Conservation (phyloP, 1,140 invertebrate species). For the Cotesia glomerata region DNA sequence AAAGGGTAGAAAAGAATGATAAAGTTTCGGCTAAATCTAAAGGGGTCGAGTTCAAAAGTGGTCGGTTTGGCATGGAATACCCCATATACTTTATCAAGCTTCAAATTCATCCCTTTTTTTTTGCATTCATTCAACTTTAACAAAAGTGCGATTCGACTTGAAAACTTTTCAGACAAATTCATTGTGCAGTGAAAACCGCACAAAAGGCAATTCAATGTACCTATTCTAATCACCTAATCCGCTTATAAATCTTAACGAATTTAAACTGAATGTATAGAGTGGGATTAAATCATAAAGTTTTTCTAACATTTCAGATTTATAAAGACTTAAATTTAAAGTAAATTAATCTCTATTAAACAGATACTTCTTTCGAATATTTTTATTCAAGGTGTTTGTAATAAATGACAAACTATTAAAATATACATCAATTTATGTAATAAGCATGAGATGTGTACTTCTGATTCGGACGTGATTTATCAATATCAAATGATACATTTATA, state of each 20-base stretch:
- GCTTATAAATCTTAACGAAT: conserved; percentile 31
- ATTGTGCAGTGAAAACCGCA: conserved; percentile 1
- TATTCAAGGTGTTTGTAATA: too few species aligned
- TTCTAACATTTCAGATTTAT: neutral
- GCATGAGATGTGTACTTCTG: neutral
- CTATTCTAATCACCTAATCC: conserved; percentile 28
- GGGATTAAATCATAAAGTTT: neutral
- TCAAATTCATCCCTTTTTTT: neutral
- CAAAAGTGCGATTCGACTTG: neutral
- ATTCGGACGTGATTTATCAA: conserved; percentile 13
- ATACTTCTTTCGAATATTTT: too few species aligned
- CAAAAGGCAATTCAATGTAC: conserved; percentile 3
- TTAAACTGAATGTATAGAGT: conserved; percentile 3
- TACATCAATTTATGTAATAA: neutral
- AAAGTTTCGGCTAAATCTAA: too few species aligned
- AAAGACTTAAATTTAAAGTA: neutral
- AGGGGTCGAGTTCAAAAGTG: too few species aligned
- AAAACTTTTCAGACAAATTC: conserved; percentile 8
- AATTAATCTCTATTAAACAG: too few species aligned
- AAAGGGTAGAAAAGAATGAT: too few species aligned
- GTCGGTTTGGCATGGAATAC: too few species aligned
- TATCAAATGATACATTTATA: conserved; percentile 9
- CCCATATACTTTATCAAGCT: too few species aligned
- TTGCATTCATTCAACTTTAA: neutral
- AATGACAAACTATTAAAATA: neutral